These are phyloP conservation scores for Diplodus puntazzo DNA, from an alignment of 2,797 vertebrate genomes.

Conservation along the genomic window DNA sequence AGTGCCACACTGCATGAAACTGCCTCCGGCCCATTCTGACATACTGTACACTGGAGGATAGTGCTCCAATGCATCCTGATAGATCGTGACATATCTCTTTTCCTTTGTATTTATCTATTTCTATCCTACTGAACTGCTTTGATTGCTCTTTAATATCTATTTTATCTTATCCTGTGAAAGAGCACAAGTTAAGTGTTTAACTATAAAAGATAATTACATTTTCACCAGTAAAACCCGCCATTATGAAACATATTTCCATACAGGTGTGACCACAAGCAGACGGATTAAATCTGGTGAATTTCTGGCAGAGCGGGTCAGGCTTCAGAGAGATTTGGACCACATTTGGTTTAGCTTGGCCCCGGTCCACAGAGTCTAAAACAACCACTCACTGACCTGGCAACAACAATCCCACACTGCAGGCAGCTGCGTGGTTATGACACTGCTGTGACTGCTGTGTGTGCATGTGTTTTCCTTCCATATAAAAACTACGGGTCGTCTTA, in stretches of 20 bases:
- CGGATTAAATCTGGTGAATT: slow-evolving; percentile 48
- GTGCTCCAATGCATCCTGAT: slow-evolving; percentile 11
- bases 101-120: not conserved
- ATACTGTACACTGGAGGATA: slow-evolving; percentile 28
- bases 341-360: slow-evolving; percentile 62
- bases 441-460: slow-evolving; percentile 49
- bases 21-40: slow-evolving; percentile 25
- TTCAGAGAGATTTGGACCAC: slow-evolving; percentile 59
- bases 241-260: slow-evolving; percentile 26
- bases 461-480: slow-evolving; percentile 56
- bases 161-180: not conserved
- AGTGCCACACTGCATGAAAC: slow-evolving; percentile 40
- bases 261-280: slow-evolving; percentile 25
- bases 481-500: slow-evolving; percentile 62
- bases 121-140: slow-evolving; percentile 10
- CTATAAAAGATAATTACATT: not conserved
- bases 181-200: not conserved
- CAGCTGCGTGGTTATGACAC: slow-evolving; percentile 65
- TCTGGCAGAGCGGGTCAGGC: slow-evolving; percentile 39
- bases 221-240: not conserved
- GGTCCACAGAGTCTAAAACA: slow-evolving; percentile 49
- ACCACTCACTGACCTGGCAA: slow-evolving; percentile 61
- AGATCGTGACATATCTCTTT: slow-evolving; percentile 16
- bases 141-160: not conserved
- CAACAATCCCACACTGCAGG: slow-evolving; percentile 70